Evolutionary conservation across 1,140 invertebrate species (phyloP), one percentile per base, ranked within the genome.

Genomic region (Heliothis virescens): DNA sequence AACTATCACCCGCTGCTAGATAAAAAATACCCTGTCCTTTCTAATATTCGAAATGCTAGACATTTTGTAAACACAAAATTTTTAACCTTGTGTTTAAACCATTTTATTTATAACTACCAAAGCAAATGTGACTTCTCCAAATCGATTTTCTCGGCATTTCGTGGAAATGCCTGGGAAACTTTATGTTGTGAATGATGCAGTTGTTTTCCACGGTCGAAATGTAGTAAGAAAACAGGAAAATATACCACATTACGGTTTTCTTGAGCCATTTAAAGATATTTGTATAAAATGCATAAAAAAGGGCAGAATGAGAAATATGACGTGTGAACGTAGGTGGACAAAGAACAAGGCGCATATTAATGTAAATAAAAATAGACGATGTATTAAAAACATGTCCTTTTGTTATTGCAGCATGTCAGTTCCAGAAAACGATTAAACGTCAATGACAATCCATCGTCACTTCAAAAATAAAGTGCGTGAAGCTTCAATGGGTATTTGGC

Each of bases 401-500:
- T 48, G 16, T 48, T 67, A 48, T 48, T 67, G 63, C 18, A 18
- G 26, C 34, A 16, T 59, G n/a, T 41, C 13, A 41, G 53, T 62
- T 13, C 47, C 26, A 50, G 13, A 62, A 18, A 75, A 12, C 15
- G 41, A 26, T 62, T 16, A 62, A 62, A 50, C 41, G 63, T 3
- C 16, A 34, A 48, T 55, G 78, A 80, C 75, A 83, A 80, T 86
- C 80, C 71, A 62, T 85, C 82, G 71, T 79, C 76, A 52, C 75
- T 21, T 9, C 41, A 52, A 65, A 79, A 71, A 62, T 77, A 55
- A 71, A 53, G 60, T 72, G 48, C 50, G 57, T 78, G 57, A 81
- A 72, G 16, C 52, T 80, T 76, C 52, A 81, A 60, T 74, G 60
- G 71, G 82, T 72, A 84, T 82, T 85, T 85, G 85, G 85, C 85